Evolutionary conservation across 2,888 invertebrate genomes (phyloP).

Genomic region (Drosophila melanocephala): DNA sequence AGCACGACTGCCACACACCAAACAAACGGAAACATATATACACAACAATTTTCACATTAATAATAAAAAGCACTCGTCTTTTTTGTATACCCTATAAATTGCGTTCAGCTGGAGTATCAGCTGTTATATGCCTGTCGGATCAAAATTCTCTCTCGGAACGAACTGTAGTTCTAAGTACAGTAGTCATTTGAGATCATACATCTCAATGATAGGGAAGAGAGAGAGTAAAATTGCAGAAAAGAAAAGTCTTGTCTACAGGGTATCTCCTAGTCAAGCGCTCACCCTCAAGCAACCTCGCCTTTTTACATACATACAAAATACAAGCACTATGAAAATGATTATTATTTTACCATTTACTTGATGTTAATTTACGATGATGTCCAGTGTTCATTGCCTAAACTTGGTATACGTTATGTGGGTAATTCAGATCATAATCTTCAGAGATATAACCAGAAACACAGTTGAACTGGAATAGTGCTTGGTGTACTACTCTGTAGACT

Average conservation of each 20-base stretch:
- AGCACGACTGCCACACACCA: conserved; percentile 42
- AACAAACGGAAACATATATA: conserved; percentile 19
- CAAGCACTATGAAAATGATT: too few relatives aligned
- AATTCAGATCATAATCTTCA: too few relatives aligned
- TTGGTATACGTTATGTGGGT: too few relatives aligned
- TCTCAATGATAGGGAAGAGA: background rate
- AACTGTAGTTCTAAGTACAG: background rate
- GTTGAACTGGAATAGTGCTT: too few relatives aligned
- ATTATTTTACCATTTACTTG: background rate
- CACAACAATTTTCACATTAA: conserved; percentile 59
- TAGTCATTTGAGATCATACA: background rate
- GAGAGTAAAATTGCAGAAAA: background rate
- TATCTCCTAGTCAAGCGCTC: background rate
- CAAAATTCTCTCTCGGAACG: background rate
- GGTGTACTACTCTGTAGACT: too few relatives aligned
- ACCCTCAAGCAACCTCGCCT: background rate
- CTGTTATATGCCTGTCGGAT: background rate
- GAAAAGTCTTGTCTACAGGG: background rate
- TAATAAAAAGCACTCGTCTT: conserved; percentile 51
- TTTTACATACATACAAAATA: background rate
- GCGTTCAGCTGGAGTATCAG: background rate
- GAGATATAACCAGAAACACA: too few relatives aligned
- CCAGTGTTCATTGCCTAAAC: too few relatives aligned
- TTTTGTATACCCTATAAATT: conserved; percentile 20
- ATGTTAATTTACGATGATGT: background rate